Evolutionary conservation across 1,140 invertebrate genomes (phyloP).

Genomic region (Metaphire vulgaris): DNA sequence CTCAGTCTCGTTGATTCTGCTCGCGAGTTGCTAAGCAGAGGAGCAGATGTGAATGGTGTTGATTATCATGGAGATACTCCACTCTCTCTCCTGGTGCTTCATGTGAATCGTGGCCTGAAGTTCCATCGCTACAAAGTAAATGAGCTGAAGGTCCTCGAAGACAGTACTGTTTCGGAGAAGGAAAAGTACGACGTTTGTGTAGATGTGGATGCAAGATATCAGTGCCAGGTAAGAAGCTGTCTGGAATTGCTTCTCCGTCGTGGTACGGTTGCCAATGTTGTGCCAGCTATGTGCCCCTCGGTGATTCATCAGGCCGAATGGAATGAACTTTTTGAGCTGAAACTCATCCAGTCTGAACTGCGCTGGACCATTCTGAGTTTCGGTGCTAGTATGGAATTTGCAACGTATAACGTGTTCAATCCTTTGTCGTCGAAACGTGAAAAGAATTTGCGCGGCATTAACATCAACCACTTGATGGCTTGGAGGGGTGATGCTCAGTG

Average conservation of each 20-base stretch:
- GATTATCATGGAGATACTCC: not conserved
- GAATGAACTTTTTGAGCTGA: not conserved
- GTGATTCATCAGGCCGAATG: not conserved
- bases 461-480: not conserved
- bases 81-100: not conserved
- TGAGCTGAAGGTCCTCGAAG: no score
- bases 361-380: not conserved
- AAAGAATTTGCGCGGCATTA: not conserved
- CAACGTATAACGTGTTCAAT: not conserved
- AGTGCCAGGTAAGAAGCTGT: not conserved
- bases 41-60: not conserved
- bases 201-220: not conserved
- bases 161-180: not conserved
- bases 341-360: not conserved
- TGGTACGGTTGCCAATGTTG: not conserved
- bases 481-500: not conserved
- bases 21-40: not conserved
- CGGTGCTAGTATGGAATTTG: not conserved
- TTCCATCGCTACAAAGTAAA: no score
- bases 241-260: not conserved
- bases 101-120: not conserved
- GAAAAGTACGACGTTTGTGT: not conserved
- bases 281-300: not conserved
- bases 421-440: not conserved
- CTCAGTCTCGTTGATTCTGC: not conserved